Conservation (phyloP, 2,888 invertebrate species). For the Protophormia terraenovae region DNA sequence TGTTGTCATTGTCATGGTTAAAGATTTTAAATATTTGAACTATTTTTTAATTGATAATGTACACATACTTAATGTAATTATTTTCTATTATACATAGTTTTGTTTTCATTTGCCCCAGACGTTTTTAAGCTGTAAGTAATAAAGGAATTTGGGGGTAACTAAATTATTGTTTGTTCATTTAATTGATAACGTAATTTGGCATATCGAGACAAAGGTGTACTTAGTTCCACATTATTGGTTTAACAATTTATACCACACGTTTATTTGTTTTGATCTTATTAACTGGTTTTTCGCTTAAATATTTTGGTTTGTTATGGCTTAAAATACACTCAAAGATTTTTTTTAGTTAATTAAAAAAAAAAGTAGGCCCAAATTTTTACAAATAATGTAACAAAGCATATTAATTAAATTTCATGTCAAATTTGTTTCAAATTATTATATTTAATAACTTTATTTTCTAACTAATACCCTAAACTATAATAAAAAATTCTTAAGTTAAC, state of each 20-base stretch:
- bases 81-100: not conserved
- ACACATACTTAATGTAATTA: not conserved
- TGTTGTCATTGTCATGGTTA: not conserved
- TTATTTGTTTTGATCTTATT: not conserved
- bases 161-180: not conserved
- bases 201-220: not conserved
- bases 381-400: not conserved
- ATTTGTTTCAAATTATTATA: too few relatives aligned
- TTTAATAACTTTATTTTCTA: too few relatives aligned
- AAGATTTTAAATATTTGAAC: not conserved
- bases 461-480: too few relatives aligned
- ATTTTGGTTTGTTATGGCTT: not conserved
- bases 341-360: not conserved
- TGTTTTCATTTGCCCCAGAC: not conserved
- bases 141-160: not conserved
- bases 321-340: slow-evolving; percentile 1
- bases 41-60: slow-evolving; percentile 7
- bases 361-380: not conserved
- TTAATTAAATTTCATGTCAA: not conserved
- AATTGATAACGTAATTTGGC: slow-evolving; percentile 26
- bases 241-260: not conserved
- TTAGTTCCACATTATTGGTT: not conserved
- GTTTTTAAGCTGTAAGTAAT: not conserved
- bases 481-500: too few relatives aligned
- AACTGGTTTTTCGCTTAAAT: not conserved